These are phyloP conservation scores for Caenorhabditis sulstoni DNA, from an alignment of 2,888 invertebrate genomes.

Conservation along the genomic window DNA sequence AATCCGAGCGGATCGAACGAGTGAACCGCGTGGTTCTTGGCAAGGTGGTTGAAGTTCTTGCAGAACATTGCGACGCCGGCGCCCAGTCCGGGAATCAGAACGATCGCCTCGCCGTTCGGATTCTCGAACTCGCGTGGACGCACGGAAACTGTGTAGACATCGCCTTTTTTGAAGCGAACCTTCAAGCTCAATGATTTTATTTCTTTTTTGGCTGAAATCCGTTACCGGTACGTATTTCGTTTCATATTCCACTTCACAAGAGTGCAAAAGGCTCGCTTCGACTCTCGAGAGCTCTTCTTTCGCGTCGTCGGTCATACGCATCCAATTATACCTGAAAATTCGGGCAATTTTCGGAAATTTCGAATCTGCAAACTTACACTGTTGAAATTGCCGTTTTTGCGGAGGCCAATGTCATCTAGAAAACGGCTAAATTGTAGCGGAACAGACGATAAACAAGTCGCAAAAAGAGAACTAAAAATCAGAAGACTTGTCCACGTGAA, in stretches of 20 bases:
- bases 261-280: slow-evolving; percentile 56
- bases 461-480: slow-evolving; percentile 6
- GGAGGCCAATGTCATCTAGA: slow-evolving; percentile 27
- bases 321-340: slow-evolving; percentile 40
- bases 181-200: slow-evolving; percentile 9
- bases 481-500: slow-evolving; percentile 16
- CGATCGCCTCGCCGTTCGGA: slow-evolving; percentile 85
- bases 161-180: slow-evolving; percentile 67
- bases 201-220: too few species aligned
- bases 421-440: slow-evolving; percentile 8
- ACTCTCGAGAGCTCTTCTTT: slow-evolving; percentile 28
- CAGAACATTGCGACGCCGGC: slow-evolving; percentile 96
- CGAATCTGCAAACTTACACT: slow-evolving; percentile 8
- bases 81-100: slow-evolving; percentile 94
- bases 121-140: slow-evolving; percentile 31
- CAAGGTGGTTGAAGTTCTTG: slow-evolving; percentile 90
- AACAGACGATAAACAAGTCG: slow-evolving; percentile 17
- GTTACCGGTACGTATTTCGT: slow-evolving; percentile 58
- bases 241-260: slow-evolving; percentile 31
- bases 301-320: slow-evolving; percentile 38
- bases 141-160: slow-evolving; percentile 62
- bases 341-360: neutral
- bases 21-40: slow-evolving; percentile 89
- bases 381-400: slow-evolving; percentile 19
- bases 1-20: slow-evolving; percentile 92